Conservation (phyloP, 2,113 vertebrate genomes). For the Saimiri boliviensis region DNA sequence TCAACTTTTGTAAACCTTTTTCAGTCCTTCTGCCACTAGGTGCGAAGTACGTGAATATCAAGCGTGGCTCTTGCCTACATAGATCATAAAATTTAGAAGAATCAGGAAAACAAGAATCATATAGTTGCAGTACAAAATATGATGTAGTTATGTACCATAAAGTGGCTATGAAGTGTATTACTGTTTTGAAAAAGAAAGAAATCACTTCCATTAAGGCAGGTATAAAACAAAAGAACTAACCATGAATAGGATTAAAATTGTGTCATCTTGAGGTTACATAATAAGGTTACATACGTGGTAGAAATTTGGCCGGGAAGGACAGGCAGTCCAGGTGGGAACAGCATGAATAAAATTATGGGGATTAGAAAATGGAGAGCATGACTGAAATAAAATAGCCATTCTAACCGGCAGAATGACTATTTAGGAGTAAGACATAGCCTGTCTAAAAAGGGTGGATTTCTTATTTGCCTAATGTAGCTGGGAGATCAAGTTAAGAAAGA, state of each 20-base stretch:
- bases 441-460: background rate
- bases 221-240: background rate
- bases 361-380: background rate
- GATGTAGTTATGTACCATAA: accelerated
- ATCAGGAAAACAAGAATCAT: background rate
- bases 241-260: background rate
- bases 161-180: background rate
- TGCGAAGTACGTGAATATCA: background rate
- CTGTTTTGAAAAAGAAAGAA: background rate
- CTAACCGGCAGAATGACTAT: background rate
- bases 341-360: background rate
- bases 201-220: background rate
- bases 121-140: background rate
- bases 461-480: background rate
- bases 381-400: background rate
- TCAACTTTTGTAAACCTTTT: background rate
- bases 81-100: background rate
- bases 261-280: background rate
- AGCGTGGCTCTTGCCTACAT: background rate
- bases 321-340: background rate
- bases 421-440: background rate
- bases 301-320: accelerated
- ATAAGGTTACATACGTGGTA: background rate
- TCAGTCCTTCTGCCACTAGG: background rate
- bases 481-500: background rate